Evolutionary conservation across 2,113 vertebrate species (phyloP).

Genomic region (Opisthocomus hoazin): DNA sequence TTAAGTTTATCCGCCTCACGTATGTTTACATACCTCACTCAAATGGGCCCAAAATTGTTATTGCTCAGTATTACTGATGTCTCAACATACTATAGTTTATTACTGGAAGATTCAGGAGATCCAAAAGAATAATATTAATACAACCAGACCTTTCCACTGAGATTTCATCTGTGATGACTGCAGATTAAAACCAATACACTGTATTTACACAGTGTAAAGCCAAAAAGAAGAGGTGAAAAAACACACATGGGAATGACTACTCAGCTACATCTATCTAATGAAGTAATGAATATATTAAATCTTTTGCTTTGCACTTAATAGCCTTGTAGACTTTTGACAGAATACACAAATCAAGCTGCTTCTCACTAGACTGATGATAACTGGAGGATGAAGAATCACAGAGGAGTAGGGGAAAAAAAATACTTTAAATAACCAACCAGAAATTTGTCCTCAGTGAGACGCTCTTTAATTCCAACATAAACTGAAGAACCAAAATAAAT

Average conservation of each 20-base stretch:
- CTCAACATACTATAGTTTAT: background rate
- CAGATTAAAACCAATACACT: background rate
- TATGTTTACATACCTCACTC: background rate
- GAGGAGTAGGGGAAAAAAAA: background rate
- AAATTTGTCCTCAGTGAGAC: background rate
- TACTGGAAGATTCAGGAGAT: background rate
- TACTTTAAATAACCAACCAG: background rate
- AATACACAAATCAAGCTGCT: background rate
- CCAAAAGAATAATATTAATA: background rate
- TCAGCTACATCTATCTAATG: background rate
- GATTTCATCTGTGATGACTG: background rate
- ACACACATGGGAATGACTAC: background rate
- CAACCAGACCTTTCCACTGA: background rate
- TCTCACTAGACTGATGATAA: background rate
- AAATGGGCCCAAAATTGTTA: background rate
- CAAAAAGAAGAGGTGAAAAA: background rate
- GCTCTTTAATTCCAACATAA: background rate
- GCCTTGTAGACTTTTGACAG: background rate
- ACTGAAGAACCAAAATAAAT: background rate
- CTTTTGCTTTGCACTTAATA: background rate
- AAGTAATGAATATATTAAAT: background rate
- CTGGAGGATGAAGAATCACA: background rate
- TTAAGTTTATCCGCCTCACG: background rate
- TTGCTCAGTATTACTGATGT: background rate
- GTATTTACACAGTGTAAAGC: background rate